phyloP scores from a whole-genome alignment of 92 coral and sea anemone species.

The Epizoanthus stellaris region DNA sequence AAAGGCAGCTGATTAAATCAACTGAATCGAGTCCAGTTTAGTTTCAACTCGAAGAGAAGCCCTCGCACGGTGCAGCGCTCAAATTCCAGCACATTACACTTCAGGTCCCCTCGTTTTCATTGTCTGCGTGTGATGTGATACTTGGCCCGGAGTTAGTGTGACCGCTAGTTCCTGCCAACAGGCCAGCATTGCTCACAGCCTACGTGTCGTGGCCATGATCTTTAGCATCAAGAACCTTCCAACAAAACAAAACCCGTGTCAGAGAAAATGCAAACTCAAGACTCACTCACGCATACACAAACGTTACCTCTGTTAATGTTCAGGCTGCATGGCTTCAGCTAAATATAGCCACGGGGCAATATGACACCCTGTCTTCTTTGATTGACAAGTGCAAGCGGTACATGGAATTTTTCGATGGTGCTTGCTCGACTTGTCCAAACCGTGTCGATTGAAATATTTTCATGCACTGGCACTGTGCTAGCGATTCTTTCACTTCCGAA shows the following conservation, averaged over 20 bases:
- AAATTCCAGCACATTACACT: slow-evolving; percentile 74
- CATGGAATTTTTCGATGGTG: slow-evolving; percentile 49
- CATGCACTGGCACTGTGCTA: too few species aligned
- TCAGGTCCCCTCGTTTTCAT: slow-evolving; percentile 38
- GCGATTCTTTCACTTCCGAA: background rate
- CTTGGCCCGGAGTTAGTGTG: background rate
- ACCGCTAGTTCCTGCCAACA: slow-evolving; percentile 16
- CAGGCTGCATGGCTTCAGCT: slow-evolving; percentile 54
- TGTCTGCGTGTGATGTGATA: slow-evolving; percentile 23
- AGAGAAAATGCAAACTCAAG: slow-evolving; percentile 53
- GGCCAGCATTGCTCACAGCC: slow-evolving; percentile 44
- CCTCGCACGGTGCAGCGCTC: slow-evolving; percentile 56
- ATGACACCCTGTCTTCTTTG: slow-evolving; percentile 65
- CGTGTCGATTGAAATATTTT: too few species aligned
- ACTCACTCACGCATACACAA: slow-evolving; percentile 73
- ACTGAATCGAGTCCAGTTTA: slow-evolving; percentile 51
- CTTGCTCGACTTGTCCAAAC: too few species aligned
- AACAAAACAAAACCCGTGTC: slow-evolving; percentile 59
- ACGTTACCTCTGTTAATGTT: slow-evolving; percentile 54
- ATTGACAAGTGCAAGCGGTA: slow-evolving; percentile 65
- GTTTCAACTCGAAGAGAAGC: slow-evolving; percentile 62
- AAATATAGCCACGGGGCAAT: slow-evolving; percentile 62
- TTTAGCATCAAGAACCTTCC: slow-evolving; percentile 72
- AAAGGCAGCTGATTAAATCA: slow-evolving; percentile 37
- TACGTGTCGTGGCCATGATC: slow-evolving; percentile 21